Base-by-base conservation (phyloP, 2,113 vertebrate species). In the Callionymus lyra region DNA sequence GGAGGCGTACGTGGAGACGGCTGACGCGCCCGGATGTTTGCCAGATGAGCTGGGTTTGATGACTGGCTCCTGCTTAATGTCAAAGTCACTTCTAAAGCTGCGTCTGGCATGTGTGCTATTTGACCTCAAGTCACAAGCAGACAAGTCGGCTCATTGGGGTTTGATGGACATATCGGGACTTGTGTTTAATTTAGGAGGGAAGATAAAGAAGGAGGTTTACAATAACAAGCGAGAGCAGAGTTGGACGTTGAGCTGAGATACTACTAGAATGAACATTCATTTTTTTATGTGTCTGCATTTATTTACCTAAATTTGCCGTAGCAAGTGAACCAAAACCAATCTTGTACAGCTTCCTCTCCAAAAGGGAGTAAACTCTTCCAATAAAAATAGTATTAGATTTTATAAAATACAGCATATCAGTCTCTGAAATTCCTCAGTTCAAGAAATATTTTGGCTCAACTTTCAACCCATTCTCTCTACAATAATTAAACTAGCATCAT, bases 41-140 rank as follows among this genome's bases (percentile, higher is more conserved):
- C 80, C 75, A 62, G 71, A 62, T 59, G 60, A 68, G 57, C 41
- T 34, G 4, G 35, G 56, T 60, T 52, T 51, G 70, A 63, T 61
- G 70, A 58, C 62, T 56, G 70, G 56, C 70, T 79, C 64, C 77
- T 77, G 75, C 60, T 70, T 75, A 80, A 77, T 76, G 80, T 80
- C 73, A 79, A 53, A 75, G 73, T 70, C 66, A 72, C 66, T 74
- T 74, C 65, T 69, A 69, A 74, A 79, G 68, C 55, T 50, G 45
- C 64, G 56, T 46, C 68, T 60, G 72, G 72, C 71, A 78, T 81
- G 70, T 57, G 59, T 43, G 70, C 62, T 12, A 76, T 81, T 66
- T 80, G 76, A 72, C 78, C 74, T 79, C 56, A 68, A 72, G 76
- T 59, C 62, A 59, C 54, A 33, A 63, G 68, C 70, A 77, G 74